These are phyloP conservation scores for Tetrax tetrax DNA, from an alignment of 2,113 vertebrate genomes.

Conservation along the genomic window DNA sequence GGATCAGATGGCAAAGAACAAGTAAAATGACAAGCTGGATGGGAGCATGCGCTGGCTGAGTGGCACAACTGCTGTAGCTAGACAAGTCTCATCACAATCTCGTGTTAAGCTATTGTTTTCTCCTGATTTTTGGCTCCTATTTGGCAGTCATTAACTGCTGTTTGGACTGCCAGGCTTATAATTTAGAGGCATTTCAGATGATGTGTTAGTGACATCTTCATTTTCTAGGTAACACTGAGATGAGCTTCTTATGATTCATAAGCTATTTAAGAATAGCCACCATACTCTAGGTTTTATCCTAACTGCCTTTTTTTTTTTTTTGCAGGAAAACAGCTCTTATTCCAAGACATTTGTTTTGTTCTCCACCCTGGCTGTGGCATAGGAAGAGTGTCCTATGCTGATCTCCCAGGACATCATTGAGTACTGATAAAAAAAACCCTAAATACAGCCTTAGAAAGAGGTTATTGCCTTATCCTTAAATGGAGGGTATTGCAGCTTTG, in stretches of 20 bases:
- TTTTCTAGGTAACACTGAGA: conserved; percentile 45
- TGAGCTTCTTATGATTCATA: conserved; percentile 5
- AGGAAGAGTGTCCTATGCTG: not conserved
- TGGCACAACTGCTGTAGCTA: not conserved
- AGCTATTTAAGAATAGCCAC: conserved; percentile 17
- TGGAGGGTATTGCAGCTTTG: not conserved
- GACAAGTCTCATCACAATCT: not conserved
- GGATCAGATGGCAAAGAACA: not conserved
- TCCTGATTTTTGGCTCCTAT: not conserved
- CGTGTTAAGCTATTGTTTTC: not conserved
- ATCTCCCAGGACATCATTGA: not conserved
- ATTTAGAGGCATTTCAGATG: conserved; percentile 34
- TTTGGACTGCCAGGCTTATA: conserved; percentile 32
- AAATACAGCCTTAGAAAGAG: not conserved
- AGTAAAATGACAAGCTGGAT: not conserved
- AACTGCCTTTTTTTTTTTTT: not conserved
- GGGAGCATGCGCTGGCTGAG: fast-evolving
- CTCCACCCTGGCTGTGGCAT: not conserved
- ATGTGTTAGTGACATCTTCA: conserved; percentile 45
- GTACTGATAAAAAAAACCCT: not conserved
- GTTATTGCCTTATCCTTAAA: not conserved
- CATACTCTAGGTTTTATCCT: not conserved
- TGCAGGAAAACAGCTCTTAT: not conserved
- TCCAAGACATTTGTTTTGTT: not conserved
- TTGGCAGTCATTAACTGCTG: conserved; percentile 29